Evolutionary conservation across 2,797 vertebrate genomes (phyloP).

Genomic region (Myotis myotis): DNA sequence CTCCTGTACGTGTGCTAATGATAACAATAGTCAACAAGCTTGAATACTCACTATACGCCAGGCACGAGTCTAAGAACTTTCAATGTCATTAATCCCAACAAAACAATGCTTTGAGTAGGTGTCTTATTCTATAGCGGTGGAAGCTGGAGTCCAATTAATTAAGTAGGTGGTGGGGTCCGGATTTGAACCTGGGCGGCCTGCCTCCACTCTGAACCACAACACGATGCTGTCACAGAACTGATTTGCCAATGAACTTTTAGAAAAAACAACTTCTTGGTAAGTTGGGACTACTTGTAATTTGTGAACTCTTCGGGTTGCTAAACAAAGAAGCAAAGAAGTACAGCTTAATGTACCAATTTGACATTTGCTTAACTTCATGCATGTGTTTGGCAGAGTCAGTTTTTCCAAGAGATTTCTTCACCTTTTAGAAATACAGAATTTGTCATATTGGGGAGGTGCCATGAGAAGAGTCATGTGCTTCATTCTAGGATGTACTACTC

Average conservation of each 20-base stretch:
- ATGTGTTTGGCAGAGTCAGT: constrained; percentile 35
- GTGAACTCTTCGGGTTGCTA: constrained; percentile 36
- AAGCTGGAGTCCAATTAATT: background rate
- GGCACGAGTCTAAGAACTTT: background rate
- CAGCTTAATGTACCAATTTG: constrained; percentile 36
- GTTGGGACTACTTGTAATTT: constrained; percentile 57
- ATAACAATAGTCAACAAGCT: background rate
- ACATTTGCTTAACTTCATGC: constrained; percentile 63
- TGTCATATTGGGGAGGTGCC: background rate
- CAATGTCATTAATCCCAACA: background rate
- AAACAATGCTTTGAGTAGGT: background rate
- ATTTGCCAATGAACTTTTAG: constrained; percentile 44
- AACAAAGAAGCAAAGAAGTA: constrained; percentile 54
- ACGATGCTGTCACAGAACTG: background rate
- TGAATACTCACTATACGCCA: background rate
- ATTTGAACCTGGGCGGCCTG: background rate
- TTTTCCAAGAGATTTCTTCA: constrained; percentile 59
- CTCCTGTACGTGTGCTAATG: background rate
- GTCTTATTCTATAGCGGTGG: background rate
- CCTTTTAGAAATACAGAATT: constrained; percentile 44
- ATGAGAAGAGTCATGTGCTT: background rate
- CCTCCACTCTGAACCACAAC: background rate
- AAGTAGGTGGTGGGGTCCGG: background rate
- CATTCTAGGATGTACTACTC: background rate
- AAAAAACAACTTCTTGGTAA: constrained; percentile 56